These are phyloP conservation scores for Drosophila aff. DNA, from an alignment of 1,140 invertebrate genomes.

Conservation along the genomic window DNA sequence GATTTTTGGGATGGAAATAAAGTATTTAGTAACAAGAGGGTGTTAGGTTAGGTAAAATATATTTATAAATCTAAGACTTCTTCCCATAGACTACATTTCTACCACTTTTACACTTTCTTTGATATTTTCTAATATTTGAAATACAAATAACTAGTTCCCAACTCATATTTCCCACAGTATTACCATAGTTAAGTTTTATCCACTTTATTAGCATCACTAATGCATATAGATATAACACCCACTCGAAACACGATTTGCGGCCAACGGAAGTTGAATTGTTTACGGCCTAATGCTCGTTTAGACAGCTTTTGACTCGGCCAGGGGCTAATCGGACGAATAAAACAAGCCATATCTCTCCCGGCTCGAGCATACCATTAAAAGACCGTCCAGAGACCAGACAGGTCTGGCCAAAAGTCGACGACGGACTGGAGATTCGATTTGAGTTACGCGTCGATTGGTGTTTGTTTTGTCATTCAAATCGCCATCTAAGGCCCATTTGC, in stretches of 20 bases:
- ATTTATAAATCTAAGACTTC: background rate
- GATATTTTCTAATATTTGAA: no score
- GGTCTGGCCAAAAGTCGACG: conserved; percentile 21
- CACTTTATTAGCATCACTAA: conserved; percentile 9
- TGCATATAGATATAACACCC: conserved; percentile 32
- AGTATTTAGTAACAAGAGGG: background rate
- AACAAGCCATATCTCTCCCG: conserved; percentile 63
- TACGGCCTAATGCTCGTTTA: conserved; percentile 60
- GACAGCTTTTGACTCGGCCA: conserved; percentile 46
- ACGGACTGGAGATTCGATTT: conserved; percentile 24
- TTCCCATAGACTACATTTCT: background rate
- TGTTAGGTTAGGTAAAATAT: no score
- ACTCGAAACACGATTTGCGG: conserved; percentile 17
- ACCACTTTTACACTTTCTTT: no score
- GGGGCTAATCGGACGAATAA: conserved; percentile 66
- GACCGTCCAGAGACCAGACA: conserved; percentile 20
- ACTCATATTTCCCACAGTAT: background rate
- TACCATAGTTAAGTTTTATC: background rate
- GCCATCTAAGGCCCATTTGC: conserved; percentile 57
- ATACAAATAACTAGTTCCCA: no score
- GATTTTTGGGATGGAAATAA: background rate
- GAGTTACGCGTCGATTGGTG: conserved; percentile 44
- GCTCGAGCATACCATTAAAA: conserved; percentile 34
- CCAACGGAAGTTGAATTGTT: conserved; percentile 64
- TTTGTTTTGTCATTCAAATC: conserved; percentile 72